Conservation (phyloP, 37 sponge, comb jelly and placozoan species). For the Ianthella basta region DNA sequence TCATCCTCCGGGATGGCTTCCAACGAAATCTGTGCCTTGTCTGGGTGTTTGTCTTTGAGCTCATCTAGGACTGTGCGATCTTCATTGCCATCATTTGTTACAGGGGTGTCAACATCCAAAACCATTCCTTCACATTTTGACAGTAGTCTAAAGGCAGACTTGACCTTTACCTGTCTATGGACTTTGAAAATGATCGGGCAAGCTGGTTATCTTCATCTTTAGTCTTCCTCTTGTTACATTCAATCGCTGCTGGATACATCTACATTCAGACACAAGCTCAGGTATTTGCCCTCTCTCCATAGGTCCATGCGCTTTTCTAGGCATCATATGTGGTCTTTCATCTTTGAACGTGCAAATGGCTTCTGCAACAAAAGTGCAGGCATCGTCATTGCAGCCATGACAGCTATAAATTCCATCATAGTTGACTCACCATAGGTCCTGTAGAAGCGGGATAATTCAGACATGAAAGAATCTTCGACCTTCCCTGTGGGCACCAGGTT, state of each 20-base stretch:
- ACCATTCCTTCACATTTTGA: background rate
- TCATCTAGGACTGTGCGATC: background rate
- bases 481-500: slow-evolving; percentile 14
- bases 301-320: background rate
- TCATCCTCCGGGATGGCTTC: background rate
- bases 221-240: background rate
- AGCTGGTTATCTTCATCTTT: background rate
- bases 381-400: slow-evolving; percentile 2
- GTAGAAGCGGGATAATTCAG: background rate
- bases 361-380: background rate
- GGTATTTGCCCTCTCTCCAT: background rate
- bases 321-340: background rate
- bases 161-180: background rate
- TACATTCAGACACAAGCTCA: background rate
- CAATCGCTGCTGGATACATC: background rate
- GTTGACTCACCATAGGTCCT: background rate
- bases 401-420: background rate
- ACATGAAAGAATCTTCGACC: background rate
- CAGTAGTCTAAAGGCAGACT: background rate
- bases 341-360: slow-evolving; percentile 1
- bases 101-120: background rate
- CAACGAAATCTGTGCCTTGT: background rate
- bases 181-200: background rate
- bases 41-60: background rate
- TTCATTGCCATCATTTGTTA: background rate